Percentiles rank a stretch among this genome's conserved stretches.
Conservation (phyloP, 2,797 vertebrate genomes). For the Poeciliopsis infans region DNA sequence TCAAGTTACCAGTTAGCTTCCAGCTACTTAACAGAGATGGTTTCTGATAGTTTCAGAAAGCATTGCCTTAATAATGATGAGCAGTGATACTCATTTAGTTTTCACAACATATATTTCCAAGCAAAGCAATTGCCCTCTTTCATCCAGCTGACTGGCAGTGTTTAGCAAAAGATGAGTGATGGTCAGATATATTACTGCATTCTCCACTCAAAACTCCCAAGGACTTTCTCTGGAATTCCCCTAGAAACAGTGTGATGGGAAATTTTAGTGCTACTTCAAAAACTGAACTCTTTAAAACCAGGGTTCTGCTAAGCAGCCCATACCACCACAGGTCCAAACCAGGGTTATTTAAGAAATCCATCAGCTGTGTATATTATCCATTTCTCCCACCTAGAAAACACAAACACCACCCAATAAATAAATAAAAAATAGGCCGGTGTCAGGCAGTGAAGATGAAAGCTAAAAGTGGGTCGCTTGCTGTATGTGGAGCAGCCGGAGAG, state of each 20-base stretch:
- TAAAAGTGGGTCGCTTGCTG: constrained; percentile 79
- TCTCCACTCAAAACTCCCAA: not conserved
- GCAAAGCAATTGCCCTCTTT: not conserved
- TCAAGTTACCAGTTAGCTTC: not conserved
- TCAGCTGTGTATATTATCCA: constrained; percentile 49
- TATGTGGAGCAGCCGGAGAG: constrained; percentile 76
- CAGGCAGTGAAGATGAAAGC: constrained; percentile 52
- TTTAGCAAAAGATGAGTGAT: not conserved
- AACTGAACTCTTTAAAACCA: not conserved
- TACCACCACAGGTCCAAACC: constrained; percentile 12
- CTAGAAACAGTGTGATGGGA: not conserved
- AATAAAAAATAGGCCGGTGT: constrained; percentile 45
- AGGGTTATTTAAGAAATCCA: constrained; percentile 42
- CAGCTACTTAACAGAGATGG: not conserved
- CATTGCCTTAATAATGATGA: not conserved
- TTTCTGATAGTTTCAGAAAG: not conserved
- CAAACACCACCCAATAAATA: constrained; percentile 25
- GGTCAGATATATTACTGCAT: not conserved
- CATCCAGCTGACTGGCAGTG: not conserved
- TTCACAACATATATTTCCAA: not conserved
- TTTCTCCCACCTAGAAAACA: constrained; percentile 57
- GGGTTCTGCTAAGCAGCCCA: not conserved
- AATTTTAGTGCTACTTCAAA: not conserved
- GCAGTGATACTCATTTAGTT: not conserved
- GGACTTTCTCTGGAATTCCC: not conserved